A percentile compares a stretch with the other conserved stretches of the same genome.
These are phyloP conservation scores for Gallinago jamesoni DNA, from an alignment of 2,113 vertebrate species.

Conservation along the genomic window DNA sequence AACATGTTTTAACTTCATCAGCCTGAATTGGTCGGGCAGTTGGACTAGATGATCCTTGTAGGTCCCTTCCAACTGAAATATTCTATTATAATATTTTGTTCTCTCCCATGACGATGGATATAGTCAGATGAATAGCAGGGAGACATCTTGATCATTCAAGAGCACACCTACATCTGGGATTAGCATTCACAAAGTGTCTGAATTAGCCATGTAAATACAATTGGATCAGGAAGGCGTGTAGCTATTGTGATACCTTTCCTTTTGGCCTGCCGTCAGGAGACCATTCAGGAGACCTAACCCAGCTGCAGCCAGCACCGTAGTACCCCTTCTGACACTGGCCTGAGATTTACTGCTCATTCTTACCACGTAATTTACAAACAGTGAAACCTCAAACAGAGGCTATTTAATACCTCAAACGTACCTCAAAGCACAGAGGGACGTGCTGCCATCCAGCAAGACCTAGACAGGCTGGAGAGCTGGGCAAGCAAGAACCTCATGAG, in stretches of 20 bases:
- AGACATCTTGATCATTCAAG: not conserved
- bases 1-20: not conserved
- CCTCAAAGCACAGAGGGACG: no score
- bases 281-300: not conserved
- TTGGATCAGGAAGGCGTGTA: accelerated
- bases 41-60: not conserved
- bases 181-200: not conserved
- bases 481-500: no score
- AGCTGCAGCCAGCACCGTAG: not conserved
- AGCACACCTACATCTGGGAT: not conserved
- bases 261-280: not conserved
- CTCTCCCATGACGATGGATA: not conserved
- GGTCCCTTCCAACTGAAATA: not conserved
- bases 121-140: not conserved
- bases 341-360: not conserved
- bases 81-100: not conserved
- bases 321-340: not conserved
- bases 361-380: not conserved
- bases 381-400: not conserved
- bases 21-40: not conserved
- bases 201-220: not conserved
- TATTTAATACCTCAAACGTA: not conserved
- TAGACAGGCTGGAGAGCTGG: no score
- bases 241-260: not conserved
- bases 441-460: no score